Base-by-base conservation (phyloP, 2,888 invertebrate genomes). In the Pristionchus japonicus region DNA sequence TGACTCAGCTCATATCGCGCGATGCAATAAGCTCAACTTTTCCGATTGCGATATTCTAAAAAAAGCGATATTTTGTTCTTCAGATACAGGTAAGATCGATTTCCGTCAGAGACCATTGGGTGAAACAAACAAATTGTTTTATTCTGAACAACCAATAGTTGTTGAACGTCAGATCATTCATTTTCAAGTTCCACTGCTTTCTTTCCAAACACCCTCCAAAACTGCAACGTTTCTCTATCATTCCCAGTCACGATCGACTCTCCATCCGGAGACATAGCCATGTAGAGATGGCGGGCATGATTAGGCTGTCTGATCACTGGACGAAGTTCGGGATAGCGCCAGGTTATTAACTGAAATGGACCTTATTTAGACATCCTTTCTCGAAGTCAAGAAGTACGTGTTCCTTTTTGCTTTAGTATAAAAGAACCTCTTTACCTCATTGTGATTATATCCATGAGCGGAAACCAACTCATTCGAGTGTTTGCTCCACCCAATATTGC, bases 191-290 rank as follows among this genome's bases (percentile, higher is more conserved):
- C 23, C 20, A 6, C 57, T 23, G 20, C 23, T 23, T 57, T 57
- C 57, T 57, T 57, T 2, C 20, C 6, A 17, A 99, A 99, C 0
- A 99, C 98, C 95, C 98, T 98, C 99, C 98, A 99, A 95, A 99
- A 99, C 13, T 99, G 96, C 7, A 99, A 96, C 0, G 99, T 99
- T 95, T 99, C 99, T 95, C 99, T 99, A 0, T 98, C 99, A 0
- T 99, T 98, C 43, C 99, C 99, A 0, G 99, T 99, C 0, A 99
- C 99, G 91, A 99, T 99, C 3, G 98, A 98, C 95, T 99, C 98
- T 52, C 99, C 99, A 95, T 98, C 98, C 0, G 99, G 99, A 4
- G 98, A 98, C 95, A 99, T 96, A 0, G 99, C 98, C 93, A 99
- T 95, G 95, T 99, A 99, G 0, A 99, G 95, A 4, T 99, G 99